Evolutionary conservation across 2,113 vertebrate genomes (phyloP), one percentile per base, ranked within the genome.

Genomic region (Sminthopsis crassicaudata): DNA sequence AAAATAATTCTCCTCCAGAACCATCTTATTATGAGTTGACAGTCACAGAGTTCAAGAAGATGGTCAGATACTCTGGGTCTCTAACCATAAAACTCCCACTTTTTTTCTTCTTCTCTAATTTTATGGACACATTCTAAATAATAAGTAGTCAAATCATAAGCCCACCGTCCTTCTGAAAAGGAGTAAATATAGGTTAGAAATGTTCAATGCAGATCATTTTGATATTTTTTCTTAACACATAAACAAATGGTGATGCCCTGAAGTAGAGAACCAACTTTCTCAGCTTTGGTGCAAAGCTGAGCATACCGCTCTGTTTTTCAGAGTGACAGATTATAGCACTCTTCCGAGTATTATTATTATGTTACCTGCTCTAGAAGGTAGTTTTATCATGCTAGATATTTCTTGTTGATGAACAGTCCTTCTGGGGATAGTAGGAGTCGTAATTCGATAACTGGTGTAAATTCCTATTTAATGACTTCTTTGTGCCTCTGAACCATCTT

Each of bases 151-250:
- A 84, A 84, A 42, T 84, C 19, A 23, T 84, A 84, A 84, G 1
- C 14, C 36, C 67, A 23, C 19, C 8, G 0, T 84, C n/a, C 19
- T 84, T 84, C 67, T 42, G 36, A 84, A 84, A 76, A 42, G n/a
- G n/a, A 84, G 2, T 84, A 2, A 84, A 19, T 84, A 42, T 84
- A 42, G n/a, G 67, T 84, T 84, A 84, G 23, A 84, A 84, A 84
- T 23, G 22, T 2, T 42, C 7, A 22, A 8, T 0, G 0, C 6
- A 8, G 67, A 0, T 19, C 7, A 23, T 19, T 42, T 84, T n/a
- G 22, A 42, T 84, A 42, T 42, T n/a, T 76, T 67, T 76, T 48
- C 27, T 90, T 48, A 36, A 67, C 30, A 36, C 4, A 67, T 25
- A 11, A n/a, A n/a, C n/a, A n/a, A 88, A 30, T 6, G 2, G 10